A percentile compares a stretch with the other conserved stretches of the same genome.
Conservation (phyloP, 1,140 invertebrate genomes). For the Drosophila ironensis region DNA sequence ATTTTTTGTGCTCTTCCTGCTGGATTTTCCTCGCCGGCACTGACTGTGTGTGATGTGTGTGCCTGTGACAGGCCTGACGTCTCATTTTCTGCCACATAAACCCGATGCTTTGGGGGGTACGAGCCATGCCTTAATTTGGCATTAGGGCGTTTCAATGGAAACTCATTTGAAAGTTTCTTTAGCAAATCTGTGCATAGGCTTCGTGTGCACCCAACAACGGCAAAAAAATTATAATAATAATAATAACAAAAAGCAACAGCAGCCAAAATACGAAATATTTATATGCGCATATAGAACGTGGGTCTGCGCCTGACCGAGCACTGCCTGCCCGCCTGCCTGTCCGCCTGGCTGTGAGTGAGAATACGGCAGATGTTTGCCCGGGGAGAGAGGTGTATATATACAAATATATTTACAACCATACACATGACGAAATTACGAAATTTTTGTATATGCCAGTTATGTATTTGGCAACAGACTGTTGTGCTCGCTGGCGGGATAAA, state of each 20-base stretch:
- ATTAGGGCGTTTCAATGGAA: conserved; percentile 50
- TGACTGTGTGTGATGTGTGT: conserved; percentile 17
- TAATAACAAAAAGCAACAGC: neutral
- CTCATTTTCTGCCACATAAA: conserved; percentile 73
- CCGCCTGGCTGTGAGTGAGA: conserved; percentile 39
- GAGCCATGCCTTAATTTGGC: conserved; percentile 36
- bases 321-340: too few species aligned
- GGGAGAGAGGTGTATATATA: conserved; percentile 10
- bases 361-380: conserved; percentile 52
- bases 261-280: conserved; percentile 40
- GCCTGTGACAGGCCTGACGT: conserved; percentile 65
- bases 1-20: conserved; percentile 9
- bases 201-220: conserved; percentile 15
- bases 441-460: neutral
- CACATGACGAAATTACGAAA: neutral
- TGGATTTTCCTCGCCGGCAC: conserved; percentile 21
- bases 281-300: conserved; percentile 23
- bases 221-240: conserved; percentile 4
- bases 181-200: conserved; percentile 56
- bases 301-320: conserved; percentile 39
- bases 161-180: conserved; percentile 65
- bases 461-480: conserved; percentile 25
- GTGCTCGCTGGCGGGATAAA: conserved; percentile 40
- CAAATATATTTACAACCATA: neutral
- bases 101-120: conserved; percentile 27